Evolutionary conservation across 2,113 vertebrate species (phyloP).

Genomic region (Podarcis raffonei): DNA sequence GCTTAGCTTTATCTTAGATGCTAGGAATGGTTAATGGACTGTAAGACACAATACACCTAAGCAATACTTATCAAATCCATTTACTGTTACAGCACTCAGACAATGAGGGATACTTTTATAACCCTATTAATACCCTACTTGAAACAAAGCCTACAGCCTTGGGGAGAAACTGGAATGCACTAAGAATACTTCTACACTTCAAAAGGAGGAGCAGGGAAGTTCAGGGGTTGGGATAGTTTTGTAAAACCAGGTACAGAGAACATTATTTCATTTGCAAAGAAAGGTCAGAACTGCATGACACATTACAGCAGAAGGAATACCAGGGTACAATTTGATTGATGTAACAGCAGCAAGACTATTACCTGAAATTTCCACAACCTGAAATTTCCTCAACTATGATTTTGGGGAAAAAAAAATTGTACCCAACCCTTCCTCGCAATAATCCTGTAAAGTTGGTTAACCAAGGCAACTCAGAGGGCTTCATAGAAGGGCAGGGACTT

Average conservation of each 20-base stretch:
- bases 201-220: not conserved
- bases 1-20: not conserved
- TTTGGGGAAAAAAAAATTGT: not conserved
- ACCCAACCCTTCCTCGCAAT: not conserved
- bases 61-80: not conserved
- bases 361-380: not conserved
- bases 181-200: not conserved
- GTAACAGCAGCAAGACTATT: not conserved
- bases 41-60: not conserved
- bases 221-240: not conserved
- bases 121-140: not conserved
- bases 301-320: not conserved
- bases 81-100: not conserved
- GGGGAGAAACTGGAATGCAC: not conserved
- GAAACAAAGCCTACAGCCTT: not conserved
- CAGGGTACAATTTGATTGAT: not conserved
- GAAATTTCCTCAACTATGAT: not conserved
- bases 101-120: not conserved
- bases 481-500: not conserved
- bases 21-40: not conserved
- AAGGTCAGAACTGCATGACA: not conserved
- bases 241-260: not conserved
- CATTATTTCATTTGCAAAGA: not conserved
- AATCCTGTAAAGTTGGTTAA: not conserved
- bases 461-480: not conserved